Evolutionary conservation across 2,113 vertebrate genomes (phyloP).

Genomic region (Pan paniscus): DNA sequence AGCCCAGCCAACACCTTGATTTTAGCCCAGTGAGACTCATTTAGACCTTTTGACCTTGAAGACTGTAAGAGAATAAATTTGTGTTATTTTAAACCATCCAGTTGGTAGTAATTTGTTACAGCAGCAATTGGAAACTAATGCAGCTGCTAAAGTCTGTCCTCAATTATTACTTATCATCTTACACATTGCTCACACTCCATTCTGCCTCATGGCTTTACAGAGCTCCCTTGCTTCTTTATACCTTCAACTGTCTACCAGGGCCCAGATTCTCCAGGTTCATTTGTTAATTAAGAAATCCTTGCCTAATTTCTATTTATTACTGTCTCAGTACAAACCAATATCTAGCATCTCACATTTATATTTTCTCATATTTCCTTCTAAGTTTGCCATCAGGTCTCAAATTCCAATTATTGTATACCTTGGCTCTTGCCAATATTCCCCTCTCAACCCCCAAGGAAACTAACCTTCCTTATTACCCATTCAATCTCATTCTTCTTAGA

Average conservation of each 20-base stretch:
- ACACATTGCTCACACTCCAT: neutral
- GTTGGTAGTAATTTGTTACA: neutral
- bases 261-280: neutral
- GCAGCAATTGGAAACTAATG: neutral
- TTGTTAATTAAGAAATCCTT: neutral
- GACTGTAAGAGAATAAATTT: neutral
- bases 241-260: neutral
- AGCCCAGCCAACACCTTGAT: neutral
- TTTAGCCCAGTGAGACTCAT: neutral
- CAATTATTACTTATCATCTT: neutral
- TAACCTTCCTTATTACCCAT: neutral
- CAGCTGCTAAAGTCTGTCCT: neutral
- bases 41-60: neutral
- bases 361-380: neutral
- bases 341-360: neutral
- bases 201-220: neutral
- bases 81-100: neutral
- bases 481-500: neutral
- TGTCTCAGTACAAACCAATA: neutral
- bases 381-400: neutral
- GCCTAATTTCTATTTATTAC: neutral
- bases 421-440: neutral
- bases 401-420: neutral
- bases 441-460: neutral
- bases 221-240: neutral